Conservation (phyloP, 2,888 invertebrate species). For the Drosophila affinis region DNA sequence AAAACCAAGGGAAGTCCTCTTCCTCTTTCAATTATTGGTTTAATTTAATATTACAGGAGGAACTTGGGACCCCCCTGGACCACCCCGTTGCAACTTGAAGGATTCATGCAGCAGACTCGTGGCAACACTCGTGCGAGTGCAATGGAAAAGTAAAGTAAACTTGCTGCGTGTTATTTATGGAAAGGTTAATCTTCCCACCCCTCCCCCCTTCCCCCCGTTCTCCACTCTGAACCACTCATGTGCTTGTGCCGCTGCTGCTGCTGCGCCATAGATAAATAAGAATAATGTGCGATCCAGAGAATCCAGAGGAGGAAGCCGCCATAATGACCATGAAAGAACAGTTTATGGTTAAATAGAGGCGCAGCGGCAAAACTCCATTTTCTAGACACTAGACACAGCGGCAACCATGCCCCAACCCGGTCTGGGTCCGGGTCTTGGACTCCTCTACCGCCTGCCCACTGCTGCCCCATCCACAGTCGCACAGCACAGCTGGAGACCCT, state of each 20-base stretch:
- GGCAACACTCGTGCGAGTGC: too few relatives aligned
- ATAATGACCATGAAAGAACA: constrained; percentile 73
- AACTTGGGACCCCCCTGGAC: too few relatives aligned
- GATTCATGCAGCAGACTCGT: too few relatives aligned
- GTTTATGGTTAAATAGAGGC: constrained; percentile 69
- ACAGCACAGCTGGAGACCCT: constrained; percentile 60
- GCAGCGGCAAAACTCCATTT: constrained; percentile 53
- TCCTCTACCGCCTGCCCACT: not conserved
- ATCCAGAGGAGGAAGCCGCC: constrained; percentile 25
- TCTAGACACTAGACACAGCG: constrained; percentile 44
- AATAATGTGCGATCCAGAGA: constrained; percentile 59
- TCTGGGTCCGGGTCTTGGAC: not conserved
- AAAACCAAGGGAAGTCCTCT: too few relatives aligned
- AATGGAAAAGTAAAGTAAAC: not conserved
- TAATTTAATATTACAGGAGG: too few relatives aligned
- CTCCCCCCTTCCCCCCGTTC: too few relatives aligned
- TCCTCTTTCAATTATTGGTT: too few relatives aligned
- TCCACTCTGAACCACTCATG: constrained; percentile 33
- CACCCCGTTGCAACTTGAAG: too few relatives aligned
- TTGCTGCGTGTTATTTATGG: constrained; percentile 7
- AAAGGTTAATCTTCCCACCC: constrained; percentile 34
- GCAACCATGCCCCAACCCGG: constrained; percentile 10
- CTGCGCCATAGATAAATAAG: constrained; percentile 65
- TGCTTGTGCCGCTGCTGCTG: constrained; percentile 38
- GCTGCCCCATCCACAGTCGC: constrained; percentile 17